Percentiles rank a stretch among this genome's conserved stretches.
Conservation (phyloP, 64 coral and sea anemone genomes). For the Montipora capricornis region DNA sequence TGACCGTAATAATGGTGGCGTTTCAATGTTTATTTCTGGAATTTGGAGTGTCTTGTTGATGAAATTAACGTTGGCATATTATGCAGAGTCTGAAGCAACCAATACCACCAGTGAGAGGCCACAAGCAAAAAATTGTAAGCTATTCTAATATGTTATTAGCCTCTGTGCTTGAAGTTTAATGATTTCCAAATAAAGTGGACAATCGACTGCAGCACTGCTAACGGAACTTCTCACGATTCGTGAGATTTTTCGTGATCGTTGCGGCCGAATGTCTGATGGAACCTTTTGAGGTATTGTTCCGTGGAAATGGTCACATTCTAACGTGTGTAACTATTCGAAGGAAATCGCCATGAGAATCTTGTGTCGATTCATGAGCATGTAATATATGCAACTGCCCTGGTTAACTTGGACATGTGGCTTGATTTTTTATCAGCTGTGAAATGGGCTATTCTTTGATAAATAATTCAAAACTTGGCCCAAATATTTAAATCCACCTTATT, state of each 20-base stretch:
- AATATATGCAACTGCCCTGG: too few species aligned
- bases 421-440: too few species aligned
- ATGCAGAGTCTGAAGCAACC: slow-evolving; percentile 48
- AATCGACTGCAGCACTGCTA: not conserved
- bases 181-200: too few species aligned
- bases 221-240: not conserved
- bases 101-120: slow-evolving; percentile 61
- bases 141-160: not conserved
- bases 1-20: not conserved
- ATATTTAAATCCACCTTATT: too few species aligned
- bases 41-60: not conserved
- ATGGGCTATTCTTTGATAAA: too few species aligned
- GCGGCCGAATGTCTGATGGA: not conserved
- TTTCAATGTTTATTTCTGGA: not conserved
- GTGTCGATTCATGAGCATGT: too few species aligned
- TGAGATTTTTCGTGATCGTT: not conserved
- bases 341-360: not conserved
- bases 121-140: slow-evolving; percentile 74
- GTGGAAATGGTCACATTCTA: too few species aligned
- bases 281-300: not conserved
- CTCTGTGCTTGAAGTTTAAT: not conserved
- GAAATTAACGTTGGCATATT: not conserved
- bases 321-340: not conserved
- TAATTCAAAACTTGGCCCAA: too few species aligned
- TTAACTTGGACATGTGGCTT: too few species aligned